Percentiles rank a stretch among this genome's conserved stretches.
These are phyloP conservation scores for Smutsia temminckii DNA, from an alignment of 2,797 vertebrate species.

Conservation along the genomic window DNA sequence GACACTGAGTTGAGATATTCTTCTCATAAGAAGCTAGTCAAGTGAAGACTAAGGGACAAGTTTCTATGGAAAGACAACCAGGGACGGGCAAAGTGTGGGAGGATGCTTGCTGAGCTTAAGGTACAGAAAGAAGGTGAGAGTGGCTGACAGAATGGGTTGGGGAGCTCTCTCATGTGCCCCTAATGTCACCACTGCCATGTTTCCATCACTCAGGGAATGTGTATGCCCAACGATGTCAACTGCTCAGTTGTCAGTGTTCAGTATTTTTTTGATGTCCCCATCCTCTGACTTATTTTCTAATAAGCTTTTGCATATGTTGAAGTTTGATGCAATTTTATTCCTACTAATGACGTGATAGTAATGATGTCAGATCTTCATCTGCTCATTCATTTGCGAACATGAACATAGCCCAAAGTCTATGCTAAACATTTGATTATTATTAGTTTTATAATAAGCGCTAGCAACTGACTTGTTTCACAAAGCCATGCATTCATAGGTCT, in stretches of 20 bases:
- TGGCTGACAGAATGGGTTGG: neutral
- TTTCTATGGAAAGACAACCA: neutral
- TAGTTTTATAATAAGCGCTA: neutral
- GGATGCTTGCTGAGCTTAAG: fast-evolving
- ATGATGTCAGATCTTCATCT: neutral
- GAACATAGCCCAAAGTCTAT: neutral
- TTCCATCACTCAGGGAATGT: neutral
- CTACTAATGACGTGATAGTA: neutral
- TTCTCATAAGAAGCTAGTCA: fast-evolving
- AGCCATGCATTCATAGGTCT: neutral
- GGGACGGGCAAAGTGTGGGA: too few relatives aligned
- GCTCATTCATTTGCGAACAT: neutral
- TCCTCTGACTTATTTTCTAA: neutral
- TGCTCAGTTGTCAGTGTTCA: neutral
- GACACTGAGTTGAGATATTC: neutral
- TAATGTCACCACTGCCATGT: neutral
- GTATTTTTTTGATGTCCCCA: neutral
- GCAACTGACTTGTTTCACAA: neutral
- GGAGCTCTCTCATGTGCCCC: neutral
- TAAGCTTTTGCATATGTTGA: neutral
- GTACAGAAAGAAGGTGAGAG: neutral
- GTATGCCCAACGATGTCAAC: too few relatives aligned
- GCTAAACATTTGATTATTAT: neutral
- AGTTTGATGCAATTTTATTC: neutral
- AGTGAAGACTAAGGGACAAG: neutral